Percentiles rank a stretch among this genome's conserved stretches.
Evolutionary conservation across 2,797 vertebrate species (phyloP).

Genomic region (Amazonetta brasiliensis): DNA sequence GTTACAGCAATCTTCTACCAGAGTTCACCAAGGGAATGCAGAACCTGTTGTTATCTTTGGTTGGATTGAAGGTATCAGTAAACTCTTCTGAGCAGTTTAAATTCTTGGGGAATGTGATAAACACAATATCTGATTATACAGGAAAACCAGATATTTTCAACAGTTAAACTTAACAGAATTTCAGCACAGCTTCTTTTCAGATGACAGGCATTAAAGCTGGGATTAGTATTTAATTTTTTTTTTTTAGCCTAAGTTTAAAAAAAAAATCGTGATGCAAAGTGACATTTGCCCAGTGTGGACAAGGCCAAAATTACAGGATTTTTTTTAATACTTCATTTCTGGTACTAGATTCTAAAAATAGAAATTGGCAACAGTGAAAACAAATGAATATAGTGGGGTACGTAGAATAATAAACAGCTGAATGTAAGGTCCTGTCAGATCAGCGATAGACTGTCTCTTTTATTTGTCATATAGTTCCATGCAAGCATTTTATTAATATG

Average conservation of each 20-base stretch:
- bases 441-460: rapidly evolving
- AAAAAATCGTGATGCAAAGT: neutral
- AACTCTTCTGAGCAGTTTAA: slow-evolving; percentile 4
- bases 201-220: neutral
- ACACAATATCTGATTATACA: neutral
- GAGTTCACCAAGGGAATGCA: slow-evolving; percentile 85
- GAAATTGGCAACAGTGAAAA: neutral
- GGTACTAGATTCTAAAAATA: neutral
- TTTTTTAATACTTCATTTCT: neutral
- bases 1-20: slow-evolving; percentile 88
- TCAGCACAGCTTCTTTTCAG: neutral
- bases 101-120: neutral
- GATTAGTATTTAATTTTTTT: neutral
- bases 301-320: neutral
- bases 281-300: neutral
- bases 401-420: neutral
- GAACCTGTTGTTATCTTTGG: slow-evolving; percentile 89
- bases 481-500: neutral
- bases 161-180: neutral
- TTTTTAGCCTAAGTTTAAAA: neutral
- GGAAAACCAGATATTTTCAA: neutral
- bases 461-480: neutral
- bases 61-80: slow-evolving; percentile 87
- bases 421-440: neutral
- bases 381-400: neutral